These are phyloP conservation scores for Platycnemis pennipes DNA, from an alignment of 2,888 invertebrate species.

Conservation along the genomic window DNA sequence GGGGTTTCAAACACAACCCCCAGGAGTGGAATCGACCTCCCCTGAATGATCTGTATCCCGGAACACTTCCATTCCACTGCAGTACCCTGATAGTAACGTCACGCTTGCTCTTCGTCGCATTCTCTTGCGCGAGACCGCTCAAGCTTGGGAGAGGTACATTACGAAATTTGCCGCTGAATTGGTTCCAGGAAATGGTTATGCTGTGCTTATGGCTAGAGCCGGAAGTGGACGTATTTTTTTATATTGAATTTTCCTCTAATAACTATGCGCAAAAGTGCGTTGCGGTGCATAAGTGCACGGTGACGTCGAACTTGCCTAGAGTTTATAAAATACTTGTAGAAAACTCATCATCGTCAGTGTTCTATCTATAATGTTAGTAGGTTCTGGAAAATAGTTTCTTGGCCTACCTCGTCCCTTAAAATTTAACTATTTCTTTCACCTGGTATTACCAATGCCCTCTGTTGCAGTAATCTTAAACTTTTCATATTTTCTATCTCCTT, in stretches of 20 bases:
- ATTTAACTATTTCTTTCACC: too few relatives aligned
- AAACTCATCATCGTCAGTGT: too few relatives aligned
- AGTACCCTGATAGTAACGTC: neutral
- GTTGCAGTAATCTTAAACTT: too few relatives aligned
- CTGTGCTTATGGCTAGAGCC: neutral
- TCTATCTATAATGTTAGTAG: too few relatives aligned
- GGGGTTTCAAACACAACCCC: too few relatives aligned
- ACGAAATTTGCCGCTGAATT: neutral
- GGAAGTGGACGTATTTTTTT: neutral
- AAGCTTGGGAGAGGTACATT: neutral
- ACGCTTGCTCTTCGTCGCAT: neutral
- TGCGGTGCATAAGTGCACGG: neutral
- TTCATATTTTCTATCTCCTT: too few relatives aligned
- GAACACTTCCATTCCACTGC: neutral
- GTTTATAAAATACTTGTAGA: too few relatives aligned
- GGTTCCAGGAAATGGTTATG: slow-evolving; percentile 7
- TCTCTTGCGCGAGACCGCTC: neutral
- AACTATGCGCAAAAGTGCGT: neutral
- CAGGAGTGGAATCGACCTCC: too few relatives aligned
- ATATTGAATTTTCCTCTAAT: neutral
- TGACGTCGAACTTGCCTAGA: too few relatives aligned
- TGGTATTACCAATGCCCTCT: too few relatives aligned
- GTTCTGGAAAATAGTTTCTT: too few relatives aligned
- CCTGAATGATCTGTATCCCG: neutral
- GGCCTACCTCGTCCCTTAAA: too few relatives aligned